Base-by-base conservation (phyloP, 2,888 invertebrate species). In the Noctua comes region DNA sequence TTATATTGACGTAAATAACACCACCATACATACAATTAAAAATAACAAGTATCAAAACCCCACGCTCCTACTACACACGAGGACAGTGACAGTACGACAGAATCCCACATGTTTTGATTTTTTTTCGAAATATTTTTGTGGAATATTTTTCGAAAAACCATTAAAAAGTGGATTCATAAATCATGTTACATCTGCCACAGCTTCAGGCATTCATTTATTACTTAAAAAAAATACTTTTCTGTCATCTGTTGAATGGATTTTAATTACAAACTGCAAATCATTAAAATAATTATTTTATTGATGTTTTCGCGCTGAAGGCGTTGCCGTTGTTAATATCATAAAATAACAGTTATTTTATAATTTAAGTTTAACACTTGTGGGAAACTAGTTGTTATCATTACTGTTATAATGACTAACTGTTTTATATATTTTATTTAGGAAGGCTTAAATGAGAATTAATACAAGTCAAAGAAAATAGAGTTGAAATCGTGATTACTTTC, bases 71-170 rank as follows among this genome's bases (percentile, higher is more conserved):
- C 71, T 88, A 83, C 76, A 86, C 66, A 62, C 57, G 62, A 66
- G 84, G 84, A 82, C 86, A 92, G 90, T 91, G 94, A 94, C 94
- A 93, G 90, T 93, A 91, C 93, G 91, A 90, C 89, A 89, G 91
- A 93, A 91, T 93, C 93, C 94, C 96, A 94, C 93, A 95, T 96
- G 96, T 93, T 94, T 93, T 93, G 92, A 93, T 94, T 94, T 95
- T 95, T 95, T 95, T 84, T 86, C 79, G 87, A 92, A 93, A 93
- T 93, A 92, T 91, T 88, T 92, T 88, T 92, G 88, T 92, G 87
- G 90, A 92, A 93, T 92, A 94, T 94, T 94, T 95, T 95, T 96
- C 90, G 94, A 92, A 96, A 96, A 95, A 93, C 95, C 95, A 96
- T 96, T 96, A 96, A 95, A 95, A 95, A 94, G 91, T 88, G 79